A percentile compares a stretch with the other conserved stretches of the same genome.
Evolutionary conservation across 2,797 vertebrate genomes (phyloP).

Genomic region (Cichlasoma orientale): DNA sequence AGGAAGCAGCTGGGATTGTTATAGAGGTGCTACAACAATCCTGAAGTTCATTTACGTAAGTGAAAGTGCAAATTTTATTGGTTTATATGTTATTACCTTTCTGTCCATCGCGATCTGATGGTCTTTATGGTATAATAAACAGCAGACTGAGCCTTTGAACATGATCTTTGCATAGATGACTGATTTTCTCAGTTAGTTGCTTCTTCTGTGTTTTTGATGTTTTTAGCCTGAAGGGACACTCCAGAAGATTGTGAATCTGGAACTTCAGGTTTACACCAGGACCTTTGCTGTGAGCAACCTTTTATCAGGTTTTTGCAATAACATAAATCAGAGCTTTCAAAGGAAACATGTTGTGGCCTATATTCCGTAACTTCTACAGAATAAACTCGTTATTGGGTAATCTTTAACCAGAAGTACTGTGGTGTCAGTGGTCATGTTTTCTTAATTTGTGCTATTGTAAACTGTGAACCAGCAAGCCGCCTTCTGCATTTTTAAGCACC

Average conservation of each 20-base stretch:
- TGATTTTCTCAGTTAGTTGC: neutral
- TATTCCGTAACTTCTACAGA: neutral
- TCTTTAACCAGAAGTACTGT: neutral
- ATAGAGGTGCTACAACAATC: too few relatives aligned
- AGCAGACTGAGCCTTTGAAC: neutral
- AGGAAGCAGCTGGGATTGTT: too few relatives aligned
- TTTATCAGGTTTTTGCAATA: neutral
- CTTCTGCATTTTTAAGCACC: constrained; percentile 3
- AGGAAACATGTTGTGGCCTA: neutral
- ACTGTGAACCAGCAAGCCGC: neutral
- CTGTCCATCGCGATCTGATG: too few relatives aligned
- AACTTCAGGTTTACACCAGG: neutral
- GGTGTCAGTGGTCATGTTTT: neutral
- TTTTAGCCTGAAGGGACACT: neutral
- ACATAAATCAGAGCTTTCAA: neutral
- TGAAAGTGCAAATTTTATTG: too few relatives aligned
- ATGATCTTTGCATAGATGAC: neutral
- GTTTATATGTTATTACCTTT: too few relatives aligned
- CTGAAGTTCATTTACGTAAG: too few relatives aligned
- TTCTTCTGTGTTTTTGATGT: neutral
- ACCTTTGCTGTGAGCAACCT: neutral
- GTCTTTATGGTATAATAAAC: neutral
- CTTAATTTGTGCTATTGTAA: constrained; percentile 4
- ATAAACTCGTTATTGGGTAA: neutral
- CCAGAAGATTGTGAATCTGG: neutral